phyloP scores from a whole-genome alignment of 2,888 invertebrate genomes.

The Pilophorus perplexus region DNA sequence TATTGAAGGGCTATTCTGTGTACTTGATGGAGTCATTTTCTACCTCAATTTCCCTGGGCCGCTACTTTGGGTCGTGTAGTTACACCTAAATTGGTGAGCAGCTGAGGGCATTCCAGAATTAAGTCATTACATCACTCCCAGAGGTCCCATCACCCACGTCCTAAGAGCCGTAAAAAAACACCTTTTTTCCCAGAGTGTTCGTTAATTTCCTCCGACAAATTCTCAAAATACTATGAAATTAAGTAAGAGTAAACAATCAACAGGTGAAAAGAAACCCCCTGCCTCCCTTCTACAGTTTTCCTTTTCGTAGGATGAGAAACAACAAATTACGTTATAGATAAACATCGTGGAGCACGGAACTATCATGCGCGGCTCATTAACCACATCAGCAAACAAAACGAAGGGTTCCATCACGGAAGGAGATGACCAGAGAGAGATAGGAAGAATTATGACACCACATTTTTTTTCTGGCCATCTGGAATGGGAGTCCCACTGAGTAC shows the following conservation, averaged over 20 bases:
- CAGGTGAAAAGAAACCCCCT: constrained; percentile 34
- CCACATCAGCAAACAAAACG: constrained; percentile 38
- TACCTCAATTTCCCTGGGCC: too few relatives aligned
- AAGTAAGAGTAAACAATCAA: constrained; percentile 34
- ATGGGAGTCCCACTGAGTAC: constrained; percentile 5
- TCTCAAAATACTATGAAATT: constrained; percentile 22
- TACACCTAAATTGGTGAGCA: too few relatives aligned
- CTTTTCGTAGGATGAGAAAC: constrained; percentile 18
- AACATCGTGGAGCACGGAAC: constrained; percentile 24
- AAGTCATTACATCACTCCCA: constrained; percentile 13
- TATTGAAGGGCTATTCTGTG: too few relatives aligned
- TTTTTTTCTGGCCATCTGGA: not conserved
- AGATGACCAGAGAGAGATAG: constrained; percentile 29
- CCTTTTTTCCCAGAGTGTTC: constrained; percentile 1
- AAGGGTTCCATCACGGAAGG: constrained; percentile 23
- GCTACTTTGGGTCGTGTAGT: too few relatives aligned
- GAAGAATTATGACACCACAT: constrained; percentile 35
- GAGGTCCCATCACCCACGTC: not conserved
- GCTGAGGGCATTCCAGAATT: not conserved
- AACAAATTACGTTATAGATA: constrained; percentile 35
- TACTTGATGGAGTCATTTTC: too few relatives aligned
- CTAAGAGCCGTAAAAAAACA: constrained; percentile 2
- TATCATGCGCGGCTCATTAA: constrained; percentile 35
- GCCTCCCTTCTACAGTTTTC: not conserved
- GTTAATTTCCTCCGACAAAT: constrained; percentile 37